Base-by-base conservation (phyloP, 2,888 invertebrate genomes). In the Tipula lateralis region DNA sequence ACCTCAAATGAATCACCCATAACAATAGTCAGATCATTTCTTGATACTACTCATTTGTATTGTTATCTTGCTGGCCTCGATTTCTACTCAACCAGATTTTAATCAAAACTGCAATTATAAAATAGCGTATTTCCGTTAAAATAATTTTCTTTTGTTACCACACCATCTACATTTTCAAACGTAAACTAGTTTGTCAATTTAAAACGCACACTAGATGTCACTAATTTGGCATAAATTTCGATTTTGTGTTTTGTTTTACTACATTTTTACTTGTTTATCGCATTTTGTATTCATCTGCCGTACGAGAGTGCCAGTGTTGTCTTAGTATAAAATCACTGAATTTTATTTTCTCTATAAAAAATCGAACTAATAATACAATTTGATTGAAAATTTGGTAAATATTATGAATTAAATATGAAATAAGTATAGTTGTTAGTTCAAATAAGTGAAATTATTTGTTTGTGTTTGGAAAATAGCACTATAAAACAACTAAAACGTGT, bases 261-360 rank as follows among this genome's bases (percentile, higher is more conserved):
- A 66, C 9, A 24, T 66, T 24, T 66, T 66, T 66, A 12, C 66
- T 66, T 66, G 66, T 66, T 66, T 66, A 66, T 66, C 66, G 66
- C 66, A 66, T 66, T 66, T 66, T 66, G 66, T 66, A 66, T 66
- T 66, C 66, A 24, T 66, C 66, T 24, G 66, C 66, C 66, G 24
- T 66, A 66, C 66, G 16, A 19, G 24, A 66, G 9, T 50, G 19
- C 50, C 9, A 39, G 39, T 50, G 1, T 66, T 9, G 66, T 66
- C 7, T 66, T 12, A 9, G 7, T 24, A 4, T 66, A 66, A 66
- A 66, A 24, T 66, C 24, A 66, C 24, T 66, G 66, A 66, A 66
- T 24, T n/a, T n/a, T 7, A 24, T 66, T 66, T 9, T 66, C n/a
- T 66, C 66, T 9, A 66, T n/a, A n/a, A n/a, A n/a, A 66, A 24